These are phyloP conservation scores for Lagopus muta DNA, from an alignment of 2,113 vertebrate genomes.

Conservation along the genomic window DNA sequence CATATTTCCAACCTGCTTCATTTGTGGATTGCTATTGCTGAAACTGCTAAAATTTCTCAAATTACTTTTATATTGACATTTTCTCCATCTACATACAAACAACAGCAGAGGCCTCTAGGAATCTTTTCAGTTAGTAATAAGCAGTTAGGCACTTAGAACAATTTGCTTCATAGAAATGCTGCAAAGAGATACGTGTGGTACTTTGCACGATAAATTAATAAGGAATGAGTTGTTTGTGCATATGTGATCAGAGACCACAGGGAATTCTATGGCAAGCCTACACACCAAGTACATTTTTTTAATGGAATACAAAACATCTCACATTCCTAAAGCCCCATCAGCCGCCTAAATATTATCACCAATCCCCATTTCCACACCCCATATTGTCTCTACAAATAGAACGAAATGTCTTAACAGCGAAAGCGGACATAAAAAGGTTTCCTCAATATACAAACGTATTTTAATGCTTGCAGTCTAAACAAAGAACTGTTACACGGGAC, in stretches of 20 bases:
- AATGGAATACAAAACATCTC: neutral
- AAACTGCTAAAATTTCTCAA: constrained; percentile 73
- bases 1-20: constrained; percentile 64
- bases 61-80: constrained; percentile 74
- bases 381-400: neutral
- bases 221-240: neutral
- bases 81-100: constrained; percentile 72
- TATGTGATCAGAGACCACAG: constrained; percentile 28
- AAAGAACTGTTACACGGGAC: neutral
- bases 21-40: constrained; percentile 68
- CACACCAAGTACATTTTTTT: neutral
- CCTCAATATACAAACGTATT: neutral
- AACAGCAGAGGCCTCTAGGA: constrained; percentile 65
- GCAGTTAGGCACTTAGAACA: constrained; percentile 58
- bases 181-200: constrained; percentile 29
- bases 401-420: neutral
- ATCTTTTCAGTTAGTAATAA: constrained; percentile 66
- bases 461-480: neutral
- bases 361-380: neutral
- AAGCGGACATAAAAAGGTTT: neutral
- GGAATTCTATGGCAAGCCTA: neutral
- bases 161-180: constrained; percentile 56
- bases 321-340: neutral
- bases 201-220: constrained; percentile 20
- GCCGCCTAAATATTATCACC: neutral